Conservation (phyloP, 2,113 vertebrate species). For the Geothlypis trichas region DNA sequence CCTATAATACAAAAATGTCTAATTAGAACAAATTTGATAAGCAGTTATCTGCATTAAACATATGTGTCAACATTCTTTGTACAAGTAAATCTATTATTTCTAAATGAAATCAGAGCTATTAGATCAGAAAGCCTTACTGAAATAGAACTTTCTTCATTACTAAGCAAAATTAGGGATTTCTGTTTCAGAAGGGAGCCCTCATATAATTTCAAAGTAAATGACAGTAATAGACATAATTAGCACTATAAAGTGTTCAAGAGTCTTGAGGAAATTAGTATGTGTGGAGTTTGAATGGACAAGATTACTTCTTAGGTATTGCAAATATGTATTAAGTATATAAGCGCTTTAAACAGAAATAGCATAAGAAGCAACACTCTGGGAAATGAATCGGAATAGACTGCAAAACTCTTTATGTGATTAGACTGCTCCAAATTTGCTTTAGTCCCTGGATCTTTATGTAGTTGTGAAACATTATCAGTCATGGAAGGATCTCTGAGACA, state of each 20-base stretch:
- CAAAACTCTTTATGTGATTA: constrained; percentile 32
- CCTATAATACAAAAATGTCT: constrained; percentile 75
- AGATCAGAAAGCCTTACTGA: constrained; percentile 73
- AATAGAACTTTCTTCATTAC: constrained; percentile 81
- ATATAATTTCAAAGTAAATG: constrained; percentile 78
- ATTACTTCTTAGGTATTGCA: constrained; percentile 77
- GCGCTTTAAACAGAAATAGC: constrained; percentile 65
- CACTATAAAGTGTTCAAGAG: constrained; percentile 79
- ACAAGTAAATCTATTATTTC: constrained; percentile 78
- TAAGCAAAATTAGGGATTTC: constrained; percentile 80
- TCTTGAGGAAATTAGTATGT: constrained; percentile 78
- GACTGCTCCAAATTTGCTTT: constrained; percentile 1
- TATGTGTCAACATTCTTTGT: constrained; percentile 76
- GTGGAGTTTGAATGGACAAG: constrained; percentile 72
- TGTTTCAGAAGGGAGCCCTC: constrained; percentile 65
- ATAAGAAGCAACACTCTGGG: constrained; percentile 52
- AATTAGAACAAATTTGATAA: constrained; percentile 84
- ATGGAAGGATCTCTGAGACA: neutral
- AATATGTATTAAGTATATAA: constrained; percentile 78
- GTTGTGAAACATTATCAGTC: neutral
- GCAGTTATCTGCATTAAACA: constrained; percentile 88
- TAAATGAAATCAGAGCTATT: constrained; percentile 77
- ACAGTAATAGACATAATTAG: constrained; percentile 84
- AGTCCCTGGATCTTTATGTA: neutral
- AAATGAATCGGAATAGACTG: constrained; percentile 50